These are phyloP conservation scores for Acipenser ruthenus DNA, from an alignment of 2,797 vertebrate genomes.

Conservation along the genomic window DNA sequence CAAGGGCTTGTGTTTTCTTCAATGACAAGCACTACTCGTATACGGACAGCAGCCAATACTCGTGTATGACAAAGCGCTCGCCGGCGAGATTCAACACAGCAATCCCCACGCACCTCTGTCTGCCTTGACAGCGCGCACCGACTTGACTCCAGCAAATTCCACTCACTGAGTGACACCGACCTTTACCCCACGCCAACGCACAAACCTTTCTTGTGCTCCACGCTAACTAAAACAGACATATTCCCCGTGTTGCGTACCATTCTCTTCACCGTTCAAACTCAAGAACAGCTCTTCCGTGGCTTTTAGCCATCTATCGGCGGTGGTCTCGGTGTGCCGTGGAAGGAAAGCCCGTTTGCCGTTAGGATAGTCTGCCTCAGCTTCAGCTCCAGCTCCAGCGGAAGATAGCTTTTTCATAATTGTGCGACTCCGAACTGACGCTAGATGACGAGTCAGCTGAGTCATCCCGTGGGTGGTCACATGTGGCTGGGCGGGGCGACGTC, in stretches of 20 bases:
- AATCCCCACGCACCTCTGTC: neutral
- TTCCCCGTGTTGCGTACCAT: slow-evolving; percentile 60
- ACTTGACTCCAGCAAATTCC: slow-evolving; percentile 13
- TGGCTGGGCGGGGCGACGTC: slow-evolving; percentile 33
- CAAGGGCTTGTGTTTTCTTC: too few species aligned
- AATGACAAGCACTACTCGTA: neutral
- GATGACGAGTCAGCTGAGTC: slow-evolving; percentile 54
- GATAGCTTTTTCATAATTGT: slow-evolving; percentile 86
- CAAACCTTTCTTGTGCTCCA: slow-evolving; percentile 8
- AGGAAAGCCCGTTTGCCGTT: slow-evolving; percentile 61
- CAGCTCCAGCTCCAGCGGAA: slow-evolving; percentile 69
- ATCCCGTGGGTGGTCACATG: slow-evolving; percentile 49
- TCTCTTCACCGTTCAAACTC: slow-evolving; percentile 78
- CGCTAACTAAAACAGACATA: slow-evolving; percentile 8
- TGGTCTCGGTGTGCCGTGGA: slow-evolving; percentile 57
- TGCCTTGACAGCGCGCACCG: slow-evolving; percentile 19
- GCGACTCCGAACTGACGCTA: slow-evolving; percentile 77
- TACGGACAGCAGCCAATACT: neutral
- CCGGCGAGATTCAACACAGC: neutral
- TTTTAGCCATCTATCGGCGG: slow-evolving; percentile 80
- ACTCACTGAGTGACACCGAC: neutral
- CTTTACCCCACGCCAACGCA: slow-evolving; percentile 5
- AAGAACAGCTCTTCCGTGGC: slow-evolving; percentile 69
- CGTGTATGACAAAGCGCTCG: too few species aligned
- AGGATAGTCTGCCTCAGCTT: slow-evolving; percentile 58